phyloP scores from a whole-genome alignment of 2,113 vertebrate genomes.

The Laticauda colubrina region DNA sequence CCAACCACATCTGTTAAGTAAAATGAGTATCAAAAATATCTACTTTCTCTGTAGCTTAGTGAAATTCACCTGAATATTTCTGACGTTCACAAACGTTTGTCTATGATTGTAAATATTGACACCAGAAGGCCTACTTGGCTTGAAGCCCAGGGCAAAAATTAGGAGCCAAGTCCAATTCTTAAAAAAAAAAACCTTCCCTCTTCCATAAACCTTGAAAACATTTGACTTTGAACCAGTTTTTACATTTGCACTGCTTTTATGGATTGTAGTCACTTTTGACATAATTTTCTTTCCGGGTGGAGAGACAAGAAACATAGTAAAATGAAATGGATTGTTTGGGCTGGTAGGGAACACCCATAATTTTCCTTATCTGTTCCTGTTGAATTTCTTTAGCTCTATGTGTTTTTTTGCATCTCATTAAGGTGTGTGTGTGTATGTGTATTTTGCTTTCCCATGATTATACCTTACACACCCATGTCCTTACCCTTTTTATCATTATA shows the following conservation, averaged over 20 bases:
- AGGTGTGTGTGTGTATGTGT: background rate
- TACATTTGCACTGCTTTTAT: background rate
- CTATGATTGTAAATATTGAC: background rate
- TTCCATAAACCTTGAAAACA: background rate
- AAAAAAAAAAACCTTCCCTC: background rate
- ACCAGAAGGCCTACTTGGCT: background rate
- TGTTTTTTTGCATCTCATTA: background rate
- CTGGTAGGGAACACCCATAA: background rate
- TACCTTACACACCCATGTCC: background rate
- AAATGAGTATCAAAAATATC: background rate
- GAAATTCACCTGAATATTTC: background rate
- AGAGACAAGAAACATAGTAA: background rate
- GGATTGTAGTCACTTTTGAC: background rate
- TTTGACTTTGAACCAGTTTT: background rate
- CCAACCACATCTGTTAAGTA: background rate
- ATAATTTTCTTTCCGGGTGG: constrained; percentile 9
- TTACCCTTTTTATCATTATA: background rate
- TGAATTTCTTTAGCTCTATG: background rate
- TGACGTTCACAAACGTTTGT: background rate
- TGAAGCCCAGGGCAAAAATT: background rate
- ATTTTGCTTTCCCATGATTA: background rate
- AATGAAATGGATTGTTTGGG: background rate
- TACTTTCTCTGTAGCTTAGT: background rate
- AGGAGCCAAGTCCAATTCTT: too few relatives aligned
- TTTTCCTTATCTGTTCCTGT: background rate